Percentiles rank a stretch among this genome's conserved stretches.
These are phyloP conservation scores for Melanotaenia parkinsoni DNA, from an alignment of 2,797 vertebrate species.

Conservation along the genomic window DNA sequence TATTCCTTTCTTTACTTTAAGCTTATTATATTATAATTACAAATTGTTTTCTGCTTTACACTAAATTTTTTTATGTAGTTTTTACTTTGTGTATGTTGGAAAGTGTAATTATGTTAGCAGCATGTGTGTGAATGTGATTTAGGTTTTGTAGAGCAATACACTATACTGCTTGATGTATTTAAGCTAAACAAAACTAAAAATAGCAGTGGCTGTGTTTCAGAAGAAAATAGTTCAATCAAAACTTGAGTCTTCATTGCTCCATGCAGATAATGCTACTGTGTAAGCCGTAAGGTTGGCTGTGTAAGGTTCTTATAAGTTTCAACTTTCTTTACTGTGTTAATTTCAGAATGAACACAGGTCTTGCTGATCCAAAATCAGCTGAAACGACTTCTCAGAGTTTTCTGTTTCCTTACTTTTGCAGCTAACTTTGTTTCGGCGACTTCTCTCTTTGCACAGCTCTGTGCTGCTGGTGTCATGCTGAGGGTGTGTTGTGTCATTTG, in stretches of 20 bases:
- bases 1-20: background rate
- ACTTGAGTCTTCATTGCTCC: conserved; percentile 26
- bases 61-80: background rate
- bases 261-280: conserved; percentile 11
- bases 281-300: background rate
- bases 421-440: conserved; percentile 37
- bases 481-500: conserved; percentile 75
- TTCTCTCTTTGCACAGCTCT: conserved; percentile 57
- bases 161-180: conserved; percentile 25
- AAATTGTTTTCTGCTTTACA: background rate
- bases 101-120: conserved; percentile 8
- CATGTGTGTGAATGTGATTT: conserved; percentile 24
- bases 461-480: conserved; percentile 64
- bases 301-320: conserved; percentile 20
- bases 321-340: background rate
- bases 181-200: conserved; percentile 14
- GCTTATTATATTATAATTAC: background rate
- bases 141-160: conserved; percentile 15
- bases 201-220: conserved; percentile 19
- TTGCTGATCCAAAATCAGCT: conserved; percentile 46
- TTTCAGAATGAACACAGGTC: conserved; percentile 14
- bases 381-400: conserved; percentile 36
- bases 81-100: background rate
- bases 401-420: conserved; percentile 18
- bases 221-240: conserved; percentile 26